A percentile compares a stretch with the other conserved stretches of the same genome.
These are phyloP conservation scores for Oreortyx pictus DNA, from an alignment of 2,797 vertebrate species.

Conservation along the genomic window DNA sequence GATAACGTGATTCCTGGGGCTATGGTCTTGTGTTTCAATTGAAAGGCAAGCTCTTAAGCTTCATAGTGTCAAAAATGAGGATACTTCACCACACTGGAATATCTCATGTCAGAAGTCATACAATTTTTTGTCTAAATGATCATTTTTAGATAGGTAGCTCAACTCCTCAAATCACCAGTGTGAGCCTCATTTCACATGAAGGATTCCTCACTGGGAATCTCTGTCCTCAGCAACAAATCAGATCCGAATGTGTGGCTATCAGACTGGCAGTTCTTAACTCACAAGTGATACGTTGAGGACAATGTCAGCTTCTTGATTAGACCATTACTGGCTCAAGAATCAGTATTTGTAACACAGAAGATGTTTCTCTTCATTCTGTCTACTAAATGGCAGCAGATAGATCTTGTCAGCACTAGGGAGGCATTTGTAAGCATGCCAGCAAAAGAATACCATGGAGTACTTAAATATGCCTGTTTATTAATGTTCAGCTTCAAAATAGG, in stretches of 20 bases:
- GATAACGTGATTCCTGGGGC: background rate
- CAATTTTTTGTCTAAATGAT: background rate
- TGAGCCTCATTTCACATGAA: background rate
- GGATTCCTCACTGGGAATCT: background rate
- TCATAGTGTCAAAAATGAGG: background rate
- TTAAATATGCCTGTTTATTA: slow-evolving; percentile 2
- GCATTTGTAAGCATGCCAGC: background rate
- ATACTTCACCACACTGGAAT: background rate
- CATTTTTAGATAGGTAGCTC: background rate
- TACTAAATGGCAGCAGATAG: background rate
- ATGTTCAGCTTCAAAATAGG: background rate
- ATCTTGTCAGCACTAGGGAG: background rate
- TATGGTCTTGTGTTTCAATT: background rate
- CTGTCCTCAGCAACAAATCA: background rate
- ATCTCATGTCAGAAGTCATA: background rate
- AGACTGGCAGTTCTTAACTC: background rate
- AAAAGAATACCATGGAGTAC: background rate
- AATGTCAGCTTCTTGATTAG: background rate
- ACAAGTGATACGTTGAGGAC: background rate
- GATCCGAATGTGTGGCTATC: background rate
- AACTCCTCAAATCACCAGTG: background rate
- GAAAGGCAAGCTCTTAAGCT: background rate
- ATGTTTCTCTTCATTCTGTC: background rate
- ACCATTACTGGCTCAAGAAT: background rate
- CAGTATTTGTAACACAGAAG: background rate